Percentiles rank a stretch among this genome's conserved stretches.
Conservation (phyloP, 2,797 vertebrate genomes). For the Tragelaphus eurycerus region DNA sequence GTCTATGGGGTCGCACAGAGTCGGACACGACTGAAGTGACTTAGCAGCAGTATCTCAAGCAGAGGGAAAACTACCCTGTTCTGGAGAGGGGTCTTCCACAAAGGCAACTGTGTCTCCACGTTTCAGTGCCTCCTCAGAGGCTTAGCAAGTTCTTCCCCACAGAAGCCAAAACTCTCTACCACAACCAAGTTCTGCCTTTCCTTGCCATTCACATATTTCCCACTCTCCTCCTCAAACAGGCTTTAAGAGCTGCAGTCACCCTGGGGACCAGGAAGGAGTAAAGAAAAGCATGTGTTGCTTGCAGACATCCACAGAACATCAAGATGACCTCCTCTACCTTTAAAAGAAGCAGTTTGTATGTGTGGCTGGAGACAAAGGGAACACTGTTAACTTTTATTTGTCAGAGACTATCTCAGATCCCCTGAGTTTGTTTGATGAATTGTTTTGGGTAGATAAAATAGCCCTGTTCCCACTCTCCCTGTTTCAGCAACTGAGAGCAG, state of each 20-base stretch:
- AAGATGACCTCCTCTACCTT: constrained; percentile 76
- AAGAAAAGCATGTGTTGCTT: constrained; percentile 52
- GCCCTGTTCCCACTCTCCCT: constrained; percentile 75
- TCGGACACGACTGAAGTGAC: no score
- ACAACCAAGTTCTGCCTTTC: background rate
- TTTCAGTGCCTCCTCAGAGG: background rate
- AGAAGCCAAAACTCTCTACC: background rate
- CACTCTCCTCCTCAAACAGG: background rate
- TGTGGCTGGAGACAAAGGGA: constrained; percentile 69
- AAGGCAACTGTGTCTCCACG: background rate
- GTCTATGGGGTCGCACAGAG: no score
- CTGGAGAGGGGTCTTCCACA: background rate
- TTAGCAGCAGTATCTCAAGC: background rate
- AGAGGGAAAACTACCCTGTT: background rate
- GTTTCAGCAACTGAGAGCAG: constrained; percentile 71
- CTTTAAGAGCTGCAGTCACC: background rate
- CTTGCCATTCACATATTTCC: background rate
- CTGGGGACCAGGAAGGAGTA: background rate
- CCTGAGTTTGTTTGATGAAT: constrained; percentile 61
- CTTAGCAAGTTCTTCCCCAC: background rate
- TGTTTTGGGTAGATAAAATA: constrained; percentile 80
- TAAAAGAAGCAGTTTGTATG: constrained; percentile 73
- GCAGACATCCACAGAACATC: constrained; percentile 68
- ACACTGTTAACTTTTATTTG: constrained; percentile 72
- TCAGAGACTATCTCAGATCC: constrained; percentile 43